These are phyloP conservation scores for Heliconius eleuchia DNA, from an alignment of 1,140 invertebrate genomes.

Conservation along the genomic window DNA sequence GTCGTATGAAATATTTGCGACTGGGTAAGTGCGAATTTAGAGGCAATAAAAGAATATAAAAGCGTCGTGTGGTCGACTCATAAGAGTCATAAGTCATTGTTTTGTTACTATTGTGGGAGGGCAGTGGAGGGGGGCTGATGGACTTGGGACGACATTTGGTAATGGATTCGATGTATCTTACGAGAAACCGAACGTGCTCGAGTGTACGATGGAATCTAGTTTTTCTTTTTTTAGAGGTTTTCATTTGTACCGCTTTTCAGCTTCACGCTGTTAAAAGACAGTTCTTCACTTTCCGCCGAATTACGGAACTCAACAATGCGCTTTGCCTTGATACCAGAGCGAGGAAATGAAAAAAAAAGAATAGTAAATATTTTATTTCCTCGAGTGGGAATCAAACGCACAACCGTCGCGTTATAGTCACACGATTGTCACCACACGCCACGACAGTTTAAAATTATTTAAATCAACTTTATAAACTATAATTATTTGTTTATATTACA, in stretches of 20 bases:
- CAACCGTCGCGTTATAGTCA: too few species aligned
- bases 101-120: slow-evolving; percentile 50
- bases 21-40: slow-evolving; percentile 57
- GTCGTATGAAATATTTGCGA: slow-evolving; percentile 47
- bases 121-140: slow-evolving; percentile 17
- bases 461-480: too few species aligned
- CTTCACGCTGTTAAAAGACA: too few species aligned
- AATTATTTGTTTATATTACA: background rate
- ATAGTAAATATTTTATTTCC: too few species aligned
- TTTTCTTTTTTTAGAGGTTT: background rate
- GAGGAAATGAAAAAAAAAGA: too few species aligned
- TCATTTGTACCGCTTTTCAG: too few species aligned
- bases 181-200: slow-evolving; percentile 44
- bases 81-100: slow-evolving; percentile 61
- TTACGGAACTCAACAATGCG: too few species aligned
- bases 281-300: too few species aligned
- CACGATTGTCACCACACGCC: too few species aligned
- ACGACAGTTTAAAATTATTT: too few species aligned
- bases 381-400: too few species aligned
- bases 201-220: background rate
- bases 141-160: slow-evolving; percentile 63
- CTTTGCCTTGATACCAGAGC: too few species aligned
- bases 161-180: slow-evolving; percentile 66
- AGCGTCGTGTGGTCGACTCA: slow-evolving; percentile 59
- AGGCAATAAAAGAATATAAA: slow-evolving; percentile 72